A percentile compares a stretch with the other conserved stretches of the same genome.
Conservation (phyloP, 2,113 vertebrate species). For the Erythrocebus patas region DNA sequence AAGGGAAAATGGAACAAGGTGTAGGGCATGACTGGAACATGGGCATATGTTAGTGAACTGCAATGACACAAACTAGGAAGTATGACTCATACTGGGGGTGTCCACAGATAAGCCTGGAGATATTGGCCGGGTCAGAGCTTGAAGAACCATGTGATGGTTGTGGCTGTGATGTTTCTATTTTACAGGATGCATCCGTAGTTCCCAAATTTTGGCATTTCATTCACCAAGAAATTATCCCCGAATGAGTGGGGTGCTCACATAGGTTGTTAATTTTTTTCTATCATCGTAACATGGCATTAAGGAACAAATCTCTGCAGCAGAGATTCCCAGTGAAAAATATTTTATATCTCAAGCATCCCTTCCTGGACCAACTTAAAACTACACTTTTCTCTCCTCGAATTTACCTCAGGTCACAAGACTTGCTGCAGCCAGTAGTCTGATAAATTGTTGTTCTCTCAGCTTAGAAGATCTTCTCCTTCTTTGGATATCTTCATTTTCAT, state of each 20-base stretch:
- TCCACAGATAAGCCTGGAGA: background rate
- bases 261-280: background rate
- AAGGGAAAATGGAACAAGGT: background rate
- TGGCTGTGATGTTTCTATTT: background rate
- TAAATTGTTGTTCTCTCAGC: background rate
- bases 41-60: background rate
- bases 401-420: background rate
- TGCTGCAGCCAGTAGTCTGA: background rate
- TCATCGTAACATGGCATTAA: background rate
- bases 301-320: background rate
- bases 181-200: background rate
- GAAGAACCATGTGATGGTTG: background rate
- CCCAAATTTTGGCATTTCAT: background rate
- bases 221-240: background rate
- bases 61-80: background rate
- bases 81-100: background rate
- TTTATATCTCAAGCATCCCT: background rate
- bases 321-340: background rate
- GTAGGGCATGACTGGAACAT: background rate
- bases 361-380: background rate
- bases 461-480: background rate
- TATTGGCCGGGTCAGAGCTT: background rate
- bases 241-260: background rate
- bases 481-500: background rate
- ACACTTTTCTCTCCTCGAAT: background rate